Base-by-base conservation (phyloP, 2,113 vertebrate species). In the Chascanopsetta lugubris region DNA sequence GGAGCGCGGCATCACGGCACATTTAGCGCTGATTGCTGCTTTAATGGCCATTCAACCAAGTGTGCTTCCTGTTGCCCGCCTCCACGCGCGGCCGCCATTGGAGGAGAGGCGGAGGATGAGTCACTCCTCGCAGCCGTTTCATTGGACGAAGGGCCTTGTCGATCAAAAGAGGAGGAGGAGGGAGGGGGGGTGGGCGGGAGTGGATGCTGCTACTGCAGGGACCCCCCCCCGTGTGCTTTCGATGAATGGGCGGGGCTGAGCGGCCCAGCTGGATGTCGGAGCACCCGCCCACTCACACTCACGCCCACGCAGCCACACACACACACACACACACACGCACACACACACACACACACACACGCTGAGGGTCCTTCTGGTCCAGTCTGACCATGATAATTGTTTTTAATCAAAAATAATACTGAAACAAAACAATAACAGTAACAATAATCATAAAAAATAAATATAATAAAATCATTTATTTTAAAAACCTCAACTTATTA, bases 11-110 rank as follows among this genome's bases (percentile, higher is more conserved):
- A 85, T 89, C 84, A 69, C 51, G 72, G 70, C 76, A 70, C 49
- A 68, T 88, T 87, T 74, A 60, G 67, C 67, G 80, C 72, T 85
- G 81, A 62, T 85, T 54, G 62, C 62, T 77, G 88, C 80, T 88
- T 84, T 85, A 73, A 79, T 78, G 58, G 71, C 77, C 89, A 91
- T 93, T 92, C 92, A 89, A 85, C 92, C 93, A 87, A 92, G 92
- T 89, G 58, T 92, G 91, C 91, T 92, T 85, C 76, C 83, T 74
- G 69, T 29, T 30, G 57, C n/a, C 87, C 91, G 92, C 94, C 92
- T 74, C 66, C 42, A 26, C 57, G 21, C 25, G 38, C 36, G 12
- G 38, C 85, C 76, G n/a, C 69, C 64, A 94, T 94, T 94, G 94
- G 93, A 54, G 45, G 61, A 67, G 38, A 2, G 29, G 7, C 12